A percentile compares a stretch with the other conserved stretches of the same genome.
Evolutionary conservation across 2,113 vertebrate genomes (phyloP).

Genomic region (Misgurnus mizolepis): DNA sequence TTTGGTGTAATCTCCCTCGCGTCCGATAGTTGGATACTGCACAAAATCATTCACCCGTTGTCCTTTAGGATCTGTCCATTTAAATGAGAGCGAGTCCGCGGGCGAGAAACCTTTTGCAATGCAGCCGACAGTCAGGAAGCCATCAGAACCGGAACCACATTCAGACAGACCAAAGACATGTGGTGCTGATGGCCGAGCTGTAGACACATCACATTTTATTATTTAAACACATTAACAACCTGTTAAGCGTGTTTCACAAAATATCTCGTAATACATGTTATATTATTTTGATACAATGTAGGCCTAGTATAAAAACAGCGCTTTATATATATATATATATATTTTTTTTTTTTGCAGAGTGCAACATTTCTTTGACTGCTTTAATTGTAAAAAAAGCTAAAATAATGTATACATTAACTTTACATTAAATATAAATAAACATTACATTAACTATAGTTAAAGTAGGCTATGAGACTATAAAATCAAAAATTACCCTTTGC

Average conservation of each 20-base stretch:
- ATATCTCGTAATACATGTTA: too few relatives aligned
- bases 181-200: constrained; percentile 50
- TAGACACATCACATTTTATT: not conserved
- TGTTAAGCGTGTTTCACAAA: not conserved
- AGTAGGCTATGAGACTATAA: too few relatives aligned
- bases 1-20: not conserved
- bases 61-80: constrained; percentile 49
- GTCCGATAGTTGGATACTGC: constrained; percentile 41
- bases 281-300: too few relatives aligned
- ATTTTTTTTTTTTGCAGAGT: too few relatives aligned
- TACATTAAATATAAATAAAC: too few relatives aligned
- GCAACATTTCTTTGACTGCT: too few relatives aligned
- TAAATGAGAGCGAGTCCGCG: constrained; percentile 48
- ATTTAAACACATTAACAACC: not conserved
- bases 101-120: constrained; percentile 69
- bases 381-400: too few relatives aligned
- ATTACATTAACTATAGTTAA: too few relatives aligned
- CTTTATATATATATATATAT: too few relatives aligned
- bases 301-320: too few relatives aligned
- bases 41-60: rapidly evolving
- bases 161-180: constrained; percentile 62
- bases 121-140: constrained; percentile 63
- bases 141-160: constrained; percentile 31
- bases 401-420: too few relatives aligned
- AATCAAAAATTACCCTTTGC: too few relatives aligned